Base-by-base conservation (phyloP, 2,888 invertebrate genomes). In the Lasioglossum marginatum region DNA sequence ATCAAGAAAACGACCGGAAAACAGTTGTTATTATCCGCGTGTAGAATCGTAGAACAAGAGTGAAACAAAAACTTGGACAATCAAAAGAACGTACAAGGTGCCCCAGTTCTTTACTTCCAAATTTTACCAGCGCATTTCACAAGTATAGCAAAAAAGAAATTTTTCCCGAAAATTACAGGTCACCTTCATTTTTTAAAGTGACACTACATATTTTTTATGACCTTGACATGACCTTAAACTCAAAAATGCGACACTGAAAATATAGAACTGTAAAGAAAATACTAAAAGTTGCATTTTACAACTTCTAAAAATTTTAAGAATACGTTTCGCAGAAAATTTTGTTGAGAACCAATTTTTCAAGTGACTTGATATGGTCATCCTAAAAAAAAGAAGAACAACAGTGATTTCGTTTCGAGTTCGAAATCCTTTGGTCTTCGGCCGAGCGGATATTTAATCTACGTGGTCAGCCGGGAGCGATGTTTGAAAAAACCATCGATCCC, bases 401-500 rank as follows among this genome's bases (percentile, higher is more conserved):
- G 27, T 16, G 40, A 83, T 74, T 85, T 52, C 40, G 76, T 73
- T 83, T 34, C 48, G 48, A 48, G 23, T n/a, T 77, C 34, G 73
- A 77, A 60, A 48, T 10, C 34, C 37, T 37, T 10, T 76, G 71
- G 48, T 77, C 77, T 75, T 73, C 60, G 66, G 57, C 31, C 27
- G 14, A 37, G 43, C 19, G 77, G 74, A 72, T 71, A 84, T 87
- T 90, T 90, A 86, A 90, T 87, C 76, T 88, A 70, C 83, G 52
- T 34, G 40, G 57, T 40, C 72, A 81, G 86, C 79, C 79, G 73
- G 43, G 19, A 31, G 37, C 77, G 73, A 73, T 45, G 80, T 85
- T 86, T 37, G 37, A 75, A 81, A 85, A 83, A 81, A 71, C 81
- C 86, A 87, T 90, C 82, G 79, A 83, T 90, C 84, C 52, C 79